Percentiles rank a stretch among this genome's conserved stretches.
Conservation (phyloP, 2,888 invertebrate genomes). For the Cephus runcator region DNA sequence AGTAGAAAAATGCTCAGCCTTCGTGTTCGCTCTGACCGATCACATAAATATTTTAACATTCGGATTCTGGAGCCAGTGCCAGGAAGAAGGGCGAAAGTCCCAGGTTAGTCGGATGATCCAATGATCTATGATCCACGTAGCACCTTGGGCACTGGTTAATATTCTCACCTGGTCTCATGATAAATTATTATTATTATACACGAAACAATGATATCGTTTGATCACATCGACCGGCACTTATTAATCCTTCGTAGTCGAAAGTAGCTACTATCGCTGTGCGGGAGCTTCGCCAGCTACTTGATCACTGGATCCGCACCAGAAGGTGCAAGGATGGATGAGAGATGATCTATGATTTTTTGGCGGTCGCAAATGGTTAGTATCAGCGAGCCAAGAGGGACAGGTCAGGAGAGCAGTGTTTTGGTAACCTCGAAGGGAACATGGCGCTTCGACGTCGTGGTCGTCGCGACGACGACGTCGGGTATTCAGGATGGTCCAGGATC, state of each 20-base stretch:
- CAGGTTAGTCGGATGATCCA: background rate
- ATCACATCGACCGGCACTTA: background rate
- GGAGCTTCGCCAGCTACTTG: background rate
- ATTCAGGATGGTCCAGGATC: background rate
- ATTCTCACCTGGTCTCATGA: background rate
- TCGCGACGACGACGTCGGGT: background rate
- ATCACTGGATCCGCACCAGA: background rate
- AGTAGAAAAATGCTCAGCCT: background rate
- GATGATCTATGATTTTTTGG: conserved; percentile 3
- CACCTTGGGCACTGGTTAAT: background rate
- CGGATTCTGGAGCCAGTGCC: background rate
- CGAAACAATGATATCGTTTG: background rate
- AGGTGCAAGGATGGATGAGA: background rate
- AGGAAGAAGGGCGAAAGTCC: background rate
- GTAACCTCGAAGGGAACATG: background rate
- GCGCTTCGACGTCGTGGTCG: background rate
- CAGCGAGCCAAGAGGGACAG: conserved; percentile 4
- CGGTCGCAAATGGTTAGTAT: background rate
- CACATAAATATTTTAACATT: background rate
- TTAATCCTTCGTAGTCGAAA: background rate
- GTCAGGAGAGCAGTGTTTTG: conserved; percentile 5
- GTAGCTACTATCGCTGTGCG: background rate
- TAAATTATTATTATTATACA: background rate
- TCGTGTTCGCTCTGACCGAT: background rate
- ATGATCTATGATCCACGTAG: background rate